Evolutionary conservation across 2,888 invertebrate genomes (phyloP), one percentile per base, ranked within the genome.

Genomic region (Mamestra brassicae): DNA sequence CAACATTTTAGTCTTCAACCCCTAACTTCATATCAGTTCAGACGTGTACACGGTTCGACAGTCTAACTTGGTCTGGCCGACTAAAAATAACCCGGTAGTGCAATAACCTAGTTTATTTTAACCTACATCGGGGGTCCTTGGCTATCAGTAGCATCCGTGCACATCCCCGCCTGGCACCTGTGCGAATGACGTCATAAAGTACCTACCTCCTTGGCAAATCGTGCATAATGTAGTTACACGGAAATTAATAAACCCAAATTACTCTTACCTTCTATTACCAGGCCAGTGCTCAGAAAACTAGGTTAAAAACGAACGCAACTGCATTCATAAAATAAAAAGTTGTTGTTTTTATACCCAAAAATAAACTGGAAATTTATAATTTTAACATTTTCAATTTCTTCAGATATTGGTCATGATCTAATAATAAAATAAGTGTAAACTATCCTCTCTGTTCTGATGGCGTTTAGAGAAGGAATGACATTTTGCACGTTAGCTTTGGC

Each of bases 91-190:
- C 90, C 89, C 87, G 85, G 89, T 91, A 95, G 96, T 96, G 96
- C 96, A 96, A 95, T 96, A 96, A 96, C 96, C 96, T 93, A 97
- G 92, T 96, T 96, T 95, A 93, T 91, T 93, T 92, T 96, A 95
- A 96, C 96, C 96, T 95, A 96, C 95, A 94, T 96, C 90, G 89
- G 89, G 91, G 91, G 92, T 93, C 91, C 94, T 93, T 94, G 93
- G 94, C 91, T 94, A 94, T 93, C 94, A 93, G 92, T 90, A 89
- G 93, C 89, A 92, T 91, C 91, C 91, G 96, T 90, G 93, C 93
- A 87, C 89, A 91, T 93, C 95, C 84, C 95, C 89, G 95, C 93
- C 95, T 96, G 96, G 96, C 91, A 96, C 96, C 94, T 92, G 90
- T 85, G 84, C 84, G 87, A 86, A 89, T 96, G 95, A 96, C 96